These are phyloP conservation scores for Panzeria rudis DNA, from an alignment of 2,888 invertebrate genomes.

Conservation along the genomic window DNA sequence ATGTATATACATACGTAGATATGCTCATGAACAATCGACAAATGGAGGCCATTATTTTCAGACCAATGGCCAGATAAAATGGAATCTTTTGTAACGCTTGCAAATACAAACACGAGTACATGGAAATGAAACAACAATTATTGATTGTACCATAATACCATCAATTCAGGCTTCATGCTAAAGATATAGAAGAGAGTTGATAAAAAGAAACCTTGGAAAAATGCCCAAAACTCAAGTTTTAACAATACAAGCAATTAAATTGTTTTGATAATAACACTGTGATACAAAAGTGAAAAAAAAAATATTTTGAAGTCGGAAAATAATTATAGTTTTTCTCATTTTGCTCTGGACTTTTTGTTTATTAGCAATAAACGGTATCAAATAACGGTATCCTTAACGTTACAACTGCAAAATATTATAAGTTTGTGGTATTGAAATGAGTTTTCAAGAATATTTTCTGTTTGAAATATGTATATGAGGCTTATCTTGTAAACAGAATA, in stretches of 20 bases:
- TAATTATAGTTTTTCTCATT: no score
- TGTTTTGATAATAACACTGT: not conserved
- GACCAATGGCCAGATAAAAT: conserved; percentile 58
- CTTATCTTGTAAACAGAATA: no score
- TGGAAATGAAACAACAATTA: conserved; percentile 7
- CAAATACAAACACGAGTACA: not conserved
- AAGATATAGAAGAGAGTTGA: not conserved
- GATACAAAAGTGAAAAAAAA: not conserved
- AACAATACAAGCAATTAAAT: conserved; percentile 7
- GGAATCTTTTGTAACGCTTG: conserved; percentile 38
- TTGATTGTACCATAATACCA: not conserved
- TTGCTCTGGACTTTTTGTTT: no score
- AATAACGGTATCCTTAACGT: no score
- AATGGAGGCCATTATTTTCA: conserved; percentile 60
- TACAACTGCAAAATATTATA: no score
- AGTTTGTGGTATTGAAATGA: no score
- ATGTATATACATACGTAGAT: not conserved
- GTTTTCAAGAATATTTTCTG: no score
- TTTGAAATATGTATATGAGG: no score
- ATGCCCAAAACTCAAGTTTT: conserved; percentile 44
- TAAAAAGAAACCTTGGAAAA: conserved; percentile 39
- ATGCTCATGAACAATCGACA: conserved; percentile 11
- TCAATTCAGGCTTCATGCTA: not conserved
- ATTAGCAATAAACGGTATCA: no score
- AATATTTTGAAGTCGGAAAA: no score